A percentile compares a stretch with the other conserved stretches of the same genome.
These are phyloP conservation scores for Pseudorectes ferrugineus DNA, from an alignment of 2,113 vertebrate species.

Conservation along the genomic window DNA sequence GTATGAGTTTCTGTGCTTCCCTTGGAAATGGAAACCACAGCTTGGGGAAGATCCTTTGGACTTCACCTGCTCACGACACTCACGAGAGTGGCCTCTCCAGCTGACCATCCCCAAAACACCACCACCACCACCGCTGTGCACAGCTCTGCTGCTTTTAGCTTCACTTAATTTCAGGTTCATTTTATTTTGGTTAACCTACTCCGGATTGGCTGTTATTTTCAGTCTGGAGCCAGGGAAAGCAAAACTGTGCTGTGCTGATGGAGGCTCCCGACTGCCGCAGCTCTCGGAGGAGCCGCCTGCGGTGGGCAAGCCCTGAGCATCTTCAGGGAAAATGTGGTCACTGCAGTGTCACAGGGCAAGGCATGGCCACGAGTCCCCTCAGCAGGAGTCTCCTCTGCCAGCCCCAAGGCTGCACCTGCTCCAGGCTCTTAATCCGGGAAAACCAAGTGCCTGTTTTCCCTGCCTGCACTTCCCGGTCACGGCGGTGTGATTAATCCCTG, in stretches of 20 bases:
- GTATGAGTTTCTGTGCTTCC: not conserved
- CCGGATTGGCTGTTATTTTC: not conserved
- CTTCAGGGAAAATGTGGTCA: not conserved
- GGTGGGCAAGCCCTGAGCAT: not conserved
- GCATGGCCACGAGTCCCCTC: not conserved
- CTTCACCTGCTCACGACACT: not conserved
- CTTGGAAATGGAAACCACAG: not conserved
- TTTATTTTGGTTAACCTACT: not conserved
- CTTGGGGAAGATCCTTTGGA: not conserved
- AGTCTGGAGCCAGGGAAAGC: not conserved
- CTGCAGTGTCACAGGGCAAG: not conserved
- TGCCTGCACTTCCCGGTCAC: accelerated
- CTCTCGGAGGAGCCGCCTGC: accelerated
- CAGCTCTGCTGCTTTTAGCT: not conserved
- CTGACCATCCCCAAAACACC: not conserved
- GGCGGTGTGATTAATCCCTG: accelerated
- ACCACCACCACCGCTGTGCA: not conserved
- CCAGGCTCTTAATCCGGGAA: accelerated
- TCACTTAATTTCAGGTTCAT: not conserved
- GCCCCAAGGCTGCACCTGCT: not conserved
- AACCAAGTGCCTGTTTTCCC: accelerated
- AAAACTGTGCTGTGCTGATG: not conserved
- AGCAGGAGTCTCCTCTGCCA: accelerated
- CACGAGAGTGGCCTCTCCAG: accelerated
- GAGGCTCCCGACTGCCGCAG: accelerated